A percentile compares a stretch with the other conserved stretches of the same genome.
phyloP scores from a whole-genome alignment of 1,140 invertebrate species.

The Cataglyphis hispanica region DNA sequence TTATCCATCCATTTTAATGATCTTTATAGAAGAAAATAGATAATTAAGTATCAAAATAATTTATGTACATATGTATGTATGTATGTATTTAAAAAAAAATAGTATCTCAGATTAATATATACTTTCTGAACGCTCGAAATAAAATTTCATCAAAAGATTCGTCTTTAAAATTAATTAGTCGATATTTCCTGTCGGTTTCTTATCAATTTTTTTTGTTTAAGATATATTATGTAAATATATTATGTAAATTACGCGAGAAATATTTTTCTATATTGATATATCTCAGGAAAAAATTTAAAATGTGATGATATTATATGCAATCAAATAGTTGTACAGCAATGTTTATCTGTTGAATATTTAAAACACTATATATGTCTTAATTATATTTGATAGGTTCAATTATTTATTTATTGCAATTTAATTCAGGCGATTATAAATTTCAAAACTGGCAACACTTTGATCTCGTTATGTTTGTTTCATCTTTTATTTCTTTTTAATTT shows the following conservation, averaged over 20 bases:
- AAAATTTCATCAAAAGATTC: background rate
- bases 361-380: background rate
- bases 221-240: background rate
- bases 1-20: background rate
- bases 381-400: background rate
- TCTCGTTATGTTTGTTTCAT: background rate
- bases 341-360: conserved; percentile 9
- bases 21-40: background rate
- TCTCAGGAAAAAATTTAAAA: background rate
- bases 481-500: background rate
- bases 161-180: conserved; percentile 14
- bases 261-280: background rate
- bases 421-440: background rate
- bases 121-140: too few species aligned
- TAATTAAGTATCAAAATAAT: background rate
- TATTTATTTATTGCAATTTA: background rate
- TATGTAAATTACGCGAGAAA: background rate
- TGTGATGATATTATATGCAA: background rate
- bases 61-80: background rate
- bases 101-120: background rate
- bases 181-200: background rate
- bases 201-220: background rate
- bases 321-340: background rate
- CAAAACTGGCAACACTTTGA: background rate
- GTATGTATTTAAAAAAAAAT: background rate